phyloP scores from a whole-genome alignment of 2,797 vertebrate species.

The Euphonia xanthogaster region DNA sequence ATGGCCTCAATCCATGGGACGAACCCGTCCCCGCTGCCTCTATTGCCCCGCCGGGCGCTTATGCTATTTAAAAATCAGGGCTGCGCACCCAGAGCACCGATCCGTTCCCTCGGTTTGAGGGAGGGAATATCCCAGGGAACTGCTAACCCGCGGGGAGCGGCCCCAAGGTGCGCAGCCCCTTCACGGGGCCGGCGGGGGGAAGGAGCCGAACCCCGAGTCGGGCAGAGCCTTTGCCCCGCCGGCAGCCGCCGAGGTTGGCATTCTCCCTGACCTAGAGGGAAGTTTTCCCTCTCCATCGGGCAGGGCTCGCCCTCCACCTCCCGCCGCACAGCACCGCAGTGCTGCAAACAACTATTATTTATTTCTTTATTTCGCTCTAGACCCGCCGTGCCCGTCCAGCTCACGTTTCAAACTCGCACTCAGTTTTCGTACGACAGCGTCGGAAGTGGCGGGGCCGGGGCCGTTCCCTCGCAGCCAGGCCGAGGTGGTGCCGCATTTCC shows the following conservation, averaged over 20 bases:
- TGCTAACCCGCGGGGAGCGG: neutral
- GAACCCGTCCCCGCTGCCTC: neutral
- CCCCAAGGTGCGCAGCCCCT: neutral
- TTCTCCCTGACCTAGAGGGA: neutral
- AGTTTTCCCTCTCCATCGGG: neutral
- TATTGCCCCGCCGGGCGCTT: neutral
- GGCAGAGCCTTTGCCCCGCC: neutral
- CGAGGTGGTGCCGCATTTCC: neutral
- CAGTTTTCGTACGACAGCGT: neutral
- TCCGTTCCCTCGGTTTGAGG: fast-evolving
- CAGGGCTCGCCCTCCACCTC: neutral
- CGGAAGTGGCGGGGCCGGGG: neutral
- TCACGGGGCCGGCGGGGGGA: fast-evolving
- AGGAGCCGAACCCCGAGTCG: neutral
- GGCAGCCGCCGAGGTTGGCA: fast-evolving
- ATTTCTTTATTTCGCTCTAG: neutral
- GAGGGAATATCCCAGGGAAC: fast-evolving
- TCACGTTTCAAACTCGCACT: fast-evolving
- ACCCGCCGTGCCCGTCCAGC: neutral
- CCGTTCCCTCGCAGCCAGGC: fast-evolving
- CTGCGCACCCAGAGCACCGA: fast-evolving
- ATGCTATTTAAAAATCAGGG: fast-evolving
- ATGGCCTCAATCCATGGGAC: fast-evolving
- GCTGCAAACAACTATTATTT: neutral
- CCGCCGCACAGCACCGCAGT: fast-evolving